A percentile compares a stretch with the other conserved stretches of the same genome.
Evolutionary conservation across 2,888 invertebrate genomes (phyloP).

Genomic region (Athrips mouffetella): DNA sequence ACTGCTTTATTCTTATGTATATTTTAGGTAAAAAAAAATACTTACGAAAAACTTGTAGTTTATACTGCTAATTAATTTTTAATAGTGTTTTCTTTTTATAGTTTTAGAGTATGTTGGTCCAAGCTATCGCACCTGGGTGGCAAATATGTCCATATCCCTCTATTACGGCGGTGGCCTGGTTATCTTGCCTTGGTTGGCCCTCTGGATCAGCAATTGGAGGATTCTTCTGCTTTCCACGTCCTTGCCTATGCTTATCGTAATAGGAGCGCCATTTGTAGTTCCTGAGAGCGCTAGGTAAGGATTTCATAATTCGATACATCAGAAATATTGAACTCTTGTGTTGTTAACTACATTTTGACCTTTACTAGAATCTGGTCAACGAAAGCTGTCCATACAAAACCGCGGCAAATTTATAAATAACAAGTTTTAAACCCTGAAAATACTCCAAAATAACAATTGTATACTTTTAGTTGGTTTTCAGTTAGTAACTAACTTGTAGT

Average conservation of each 20-base stretch:
- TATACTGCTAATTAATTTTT: not conserved
- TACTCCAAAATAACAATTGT: too few relatives aligned
- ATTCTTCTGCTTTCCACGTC: slow-evolving; percentile 45
- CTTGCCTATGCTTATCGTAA: slow-evolving; percentile 41
- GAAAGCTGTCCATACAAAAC: too few relatives aligned
- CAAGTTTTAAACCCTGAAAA: too few relatives aligned
- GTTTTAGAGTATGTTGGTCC: slow-evolving; percentile 61
- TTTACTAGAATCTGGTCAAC: too few relatives aligned
- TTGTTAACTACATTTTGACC: too few relatives aligned
- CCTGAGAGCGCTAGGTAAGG: slow-evolving; percentile 57
- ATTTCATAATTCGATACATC: not conserved
- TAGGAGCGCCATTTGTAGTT: slow-evolving; percentile 43
- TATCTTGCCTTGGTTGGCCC: slow-evolving; percentile 47
- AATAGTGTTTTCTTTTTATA: slow-evolving; percentile 17
- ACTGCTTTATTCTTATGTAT: slow-evolving; percentile 91
- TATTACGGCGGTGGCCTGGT: slow-evolving; percentile 48
- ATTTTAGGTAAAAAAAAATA: slow-evolving; percentile 82
- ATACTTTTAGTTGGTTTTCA: too few relatives aligned
- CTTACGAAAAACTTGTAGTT: not conserved
- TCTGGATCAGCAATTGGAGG: slow-evolving; percentile 52
- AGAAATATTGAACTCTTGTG: not conserved
- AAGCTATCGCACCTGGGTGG: slow-evolving; percentile 51
- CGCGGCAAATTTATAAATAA: too few relatives aligned
- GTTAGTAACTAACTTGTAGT: too few relatives aligned
- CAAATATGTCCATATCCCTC: slow-evolving; percentile 52